Base-by-base conservation (phyloP, 2,113 vertebrate species). In the Suricata suricatta region DNA sequence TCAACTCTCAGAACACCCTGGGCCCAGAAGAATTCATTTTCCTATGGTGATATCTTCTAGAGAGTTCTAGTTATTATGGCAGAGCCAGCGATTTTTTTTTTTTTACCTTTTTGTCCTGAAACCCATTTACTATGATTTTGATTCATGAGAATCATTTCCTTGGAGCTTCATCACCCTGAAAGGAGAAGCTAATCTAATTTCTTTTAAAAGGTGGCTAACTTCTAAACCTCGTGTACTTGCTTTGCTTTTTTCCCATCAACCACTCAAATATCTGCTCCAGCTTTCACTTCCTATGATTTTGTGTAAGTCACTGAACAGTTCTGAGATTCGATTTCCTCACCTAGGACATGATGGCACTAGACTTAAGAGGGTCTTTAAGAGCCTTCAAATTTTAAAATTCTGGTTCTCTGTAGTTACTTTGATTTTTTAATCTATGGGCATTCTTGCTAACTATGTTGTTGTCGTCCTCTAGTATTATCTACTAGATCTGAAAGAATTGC, bases 1-100 rank as follows among this genome's bases (percentile, higher is more conserved):
- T 77, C 57, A 81, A 69, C 64, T 91, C 83, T 90, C 21, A 66
- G 31, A 69, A 88, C 5, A 60, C 71, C 35, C 12, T 72, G 47
- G 35, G 60, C 47, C 11, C 27, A 91, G 52, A 52, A 29, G 35
- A 84, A 82, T 92, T 95, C n/a, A 93, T 31, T 89, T 93, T 95
- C 35, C 19, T 90, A 60, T 47, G 12, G 19, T 86, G 33, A 17
- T 72, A 23, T 63, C 12, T 79, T 84, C n/a, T 35, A 76, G 76
- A 35, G 31, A 71, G 25, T 66, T 96, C 63, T 92, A 38, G 74
- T 92, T 69, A 76, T 85, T 74, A 81, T 33, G n/a, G n/a, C 14
- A 38, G 27, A 27, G 15, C 4, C 81, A 47, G 44, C 23, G 66
- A n/a, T n/a, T 81, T 88, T 79, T 68, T 79, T 68, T 29, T 35